Evolutionary conservation across 2,797 vertebrate genomes (phyloP).

Genomic region (Amazona ochrocephala): DNA sequence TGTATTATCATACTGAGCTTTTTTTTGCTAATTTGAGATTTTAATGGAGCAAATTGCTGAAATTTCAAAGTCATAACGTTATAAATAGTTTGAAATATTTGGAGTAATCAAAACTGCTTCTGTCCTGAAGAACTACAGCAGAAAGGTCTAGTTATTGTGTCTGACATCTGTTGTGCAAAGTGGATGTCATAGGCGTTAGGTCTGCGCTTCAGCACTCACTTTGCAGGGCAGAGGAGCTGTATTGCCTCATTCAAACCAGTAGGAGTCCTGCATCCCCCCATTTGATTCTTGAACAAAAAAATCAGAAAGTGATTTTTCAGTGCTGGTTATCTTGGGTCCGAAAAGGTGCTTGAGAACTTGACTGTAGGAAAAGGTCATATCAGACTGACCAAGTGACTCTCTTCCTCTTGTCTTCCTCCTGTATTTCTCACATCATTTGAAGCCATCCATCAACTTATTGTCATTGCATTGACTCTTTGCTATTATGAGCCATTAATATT

Average conservation of each 20-base stretch:
- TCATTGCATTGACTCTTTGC: not conserved
- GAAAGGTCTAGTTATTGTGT: not conserved
- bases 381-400: not conserved
- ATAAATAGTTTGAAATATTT: not conserved
- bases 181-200: fast-evolving
- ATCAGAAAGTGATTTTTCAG: not conserved
- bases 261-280: not conserved
- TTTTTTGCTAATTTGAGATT: not conserved
- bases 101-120: not conserved
- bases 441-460: not conserved
- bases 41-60: not conserved
- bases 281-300: not conserved
- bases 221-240: not conserved
- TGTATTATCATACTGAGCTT: fast-evolving
- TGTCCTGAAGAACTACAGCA: not conserved
- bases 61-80: not conserved
- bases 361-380: not conserved
- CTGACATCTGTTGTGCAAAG: not conserved
- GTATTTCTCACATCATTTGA: slow-evolving; percentile 22
- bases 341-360: not conserved
- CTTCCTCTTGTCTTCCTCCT: not conserved
- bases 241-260: not conserved
- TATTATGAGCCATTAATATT: slow-evolving; percentile 33
- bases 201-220: fast-evolving
- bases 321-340: not conserved